Base-by-base conservation (phyloP, 2,888 invertebrate genomes). In the Chaetogeoica ovagalla region DNA sequence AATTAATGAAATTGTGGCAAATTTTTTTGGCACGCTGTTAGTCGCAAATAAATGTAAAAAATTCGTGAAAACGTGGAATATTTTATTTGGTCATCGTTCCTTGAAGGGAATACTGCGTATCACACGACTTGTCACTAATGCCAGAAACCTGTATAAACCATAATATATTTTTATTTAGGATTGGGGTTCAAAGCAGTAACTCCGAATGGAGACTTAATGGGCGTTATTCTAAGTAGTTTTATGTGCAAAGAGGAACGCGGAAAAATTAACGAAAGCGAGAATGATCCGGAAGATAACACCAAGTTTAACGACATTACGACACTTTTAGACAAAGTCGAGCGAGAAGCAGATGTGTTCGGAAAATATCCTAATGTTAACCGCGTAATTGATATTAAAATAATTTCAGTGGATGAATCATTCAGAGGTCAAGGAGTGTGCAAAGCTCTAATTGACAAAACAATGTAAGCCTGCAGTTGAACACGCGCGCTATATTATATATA, bases 341-440 rank as follows among this genome's bases (percentile, higher is more conserved):
- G 86, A 75, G 87, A 89, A 30, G 88, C 90, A 0, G 88, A 88
- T 77, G 86, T 91, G 0, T 89, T 90, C 86, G 87, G 87, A 82
- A 88, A 87, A 84, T 92, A 88, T 84, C 90, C 90, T 0, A 87
- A 88, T 6, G 87, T 89, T 0, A 84, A 89, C 48, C 87, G 87
- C 57, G 85, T 90, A 62, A 86, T 92, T 72, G 91, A 91, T 73
- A 87, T 92, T 19, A 90, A 90, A 84, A 90, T 92, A 57, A 87
- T 91, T 0, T 91, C 91, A 0, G 92, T 92, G 1, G 91, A 92
- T 83, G 88, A 88, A 0, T 87, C 87, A 19, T 92, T 90, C 89
- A 87, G 92, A 82, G 90, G 90, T 70, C 88, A 88, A 83, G 92
- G 93, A 4, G 89, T 93, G 82, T 92, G 90, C 84, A 91, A 90